Evolutionary conservation across 2,797 vertebrate species (phyloP).

Genomic region (Halcyon chelicuti): DNA sequence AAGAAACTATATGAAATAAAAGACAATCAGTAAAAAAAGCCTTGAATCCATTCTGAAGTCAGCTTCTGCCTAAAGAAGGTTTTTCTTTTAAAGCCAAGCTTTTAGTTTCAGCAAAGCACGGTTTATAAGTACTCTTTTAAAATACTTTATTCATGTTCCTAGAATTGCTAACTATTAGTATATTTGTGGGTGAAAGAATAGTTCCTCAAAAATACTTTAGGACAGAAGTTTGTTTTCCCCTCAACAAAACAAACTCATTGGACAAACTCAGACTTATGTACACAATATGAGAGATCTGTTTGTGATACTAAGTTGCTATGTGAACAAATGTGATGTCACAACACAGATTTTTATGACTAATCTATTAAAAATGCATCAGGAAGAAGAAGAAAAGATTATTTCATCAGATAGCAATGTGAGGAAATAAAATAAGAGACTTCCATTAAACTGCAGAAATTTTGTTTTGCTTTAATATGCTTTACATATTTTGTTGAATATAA

Average conservation of each 20-base stretch:
- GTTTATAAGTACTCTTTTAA: conserved; percentile 44
- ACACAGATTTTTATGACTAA: conserved; percentile 69
- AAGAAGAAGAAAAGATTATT: conserved; percentile 53
- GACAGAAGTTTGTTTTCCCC: conserved; percentile 17
- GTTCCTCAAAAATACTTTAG: conserved; percentile 62
- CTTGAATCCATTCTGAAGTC: conserved; percentile 54
- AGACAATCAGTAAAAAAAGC: conserved; percentile 28
- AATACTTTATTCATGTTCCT: conserved; percentile 35
- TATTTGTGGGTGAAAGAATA: conserved; percentile 21
- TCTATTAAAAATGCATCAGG: conserved; percentile 69
- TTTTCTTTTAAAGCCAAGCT: conserved; percentile 64
- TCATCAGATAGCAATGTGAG: conserved; percentile 31
- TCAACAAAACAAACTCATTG: conserved; percentile 62
- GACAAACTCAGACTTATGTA: conserved; percentile 47
- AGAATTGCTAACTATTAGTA: conserved; percentile 48
- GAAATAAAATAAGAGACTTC: conserved; percentile 17
- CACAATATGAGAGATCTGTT: conserved; percentile 56
- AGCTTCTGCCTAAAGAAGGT: conserved; percentile 44
- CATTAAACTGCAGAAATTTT: conserved; percentile 24
- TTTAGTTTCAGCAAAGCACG: conserved; percentile 68
- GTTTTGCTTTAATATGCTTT: conserved; percentile 27
- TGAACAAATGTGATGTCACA: conserved; percentile 74
- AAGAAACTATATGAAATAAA: conserved; percentile 49
- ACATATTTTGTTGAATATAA: conserved; percentile 20
- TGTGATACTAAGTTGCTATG: conserved; percentile 65